Evolutionary conservation across 2,888 invertebrate genomes (phyloP), one percentile per base, ranked within the genome.

Genomic region (Podotricha telesiphe): DNA sequence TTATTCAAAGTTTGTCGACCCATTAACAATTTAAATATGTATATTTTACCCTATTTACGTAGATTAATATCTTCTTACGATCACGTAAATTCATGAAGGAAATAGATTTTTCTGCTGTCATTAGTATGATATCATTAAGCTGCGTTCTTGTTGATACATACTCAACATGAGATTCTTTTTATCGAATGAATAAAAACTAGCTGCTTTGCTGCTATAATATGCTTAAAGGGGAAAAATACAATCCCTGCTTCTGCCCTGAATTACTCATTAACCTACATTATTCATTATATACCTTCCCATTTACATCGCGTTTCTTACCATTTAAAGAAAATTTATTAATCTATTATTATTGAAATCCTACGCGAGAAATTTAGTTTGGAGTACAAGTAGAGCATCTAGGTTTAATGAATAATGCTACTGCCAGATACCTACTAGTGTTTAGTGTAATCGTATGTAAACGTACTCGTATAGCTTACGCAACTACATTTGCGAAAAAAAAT

Each of bases 261-360:
- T 28, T n/a, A 22, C 45, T 45, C 45, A 45, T 59, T 59, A 42
- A 11, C 59, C 45, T 45, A 59, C 11, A 45, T 59, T n/a, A 45
- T 45, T 45, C 22, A 11, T 45, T 59, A 22, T 45, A 28, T 22
- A 28, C 5, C 10, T 37, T 10, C 37, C 28, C 59, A 17, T 2
- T 28, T 6, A 45, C 17, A 28, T 59, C 28, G 17, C 45, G 1
- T 45, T 45, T 7, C 45, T 28, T 10, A n/a, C n/a, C 15, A 2
- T 13, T 42, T 42, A 15, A 15, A 42, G 28, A 53, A 8, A 34
- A 8, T 34, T 55, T 17, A 28, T n/a, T 59, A 17, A 28, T 59
- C 0, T 22, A 22, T 59, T n/a, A 59, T 69, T 69, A 47, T 65
- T 47, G 65, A 17, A 47, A 11, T 17, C 20, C 22, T 22, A 45